Conservation (phyloP, 2,797 vertebrate species). For the Dromococcyx pavoninus region DNA sequence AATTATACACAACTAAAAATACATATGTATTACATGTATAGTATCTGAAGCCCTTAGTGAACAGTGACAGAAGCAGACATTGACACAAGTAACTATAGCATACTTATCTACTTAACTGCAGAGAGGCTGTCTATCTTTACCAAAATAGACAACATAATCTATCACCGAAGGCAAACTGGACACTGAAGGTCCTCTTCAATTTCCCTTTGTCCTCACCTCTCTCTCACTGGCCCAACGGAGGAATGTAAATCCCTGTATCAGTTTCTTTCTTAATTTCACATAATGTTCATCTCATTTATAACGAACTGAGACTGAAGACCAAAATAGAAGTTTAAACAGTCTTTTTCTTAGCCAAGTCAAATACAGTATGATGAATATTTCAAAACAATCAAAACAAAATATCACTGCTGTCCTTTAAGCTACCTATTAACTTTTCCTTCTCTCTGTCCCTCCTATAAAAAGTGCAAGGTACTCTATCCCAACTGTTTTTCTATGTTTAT, state of each 20-base stretch:
- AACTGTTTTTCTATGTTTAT: neutral
- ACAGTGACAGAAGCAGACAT: neutral
- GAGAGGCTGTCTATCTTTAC: neutral
- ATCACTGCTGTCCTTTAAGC: neutral
- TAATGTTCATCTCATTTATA: neutral
- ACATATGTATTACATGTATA: neutral
- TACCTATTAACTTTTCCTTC: neutral
- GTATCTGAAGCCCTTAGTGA: neutral
- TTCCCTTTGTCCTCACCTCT: neutral
- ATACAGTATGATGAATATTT: neutral
- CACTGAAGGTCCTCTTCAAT: neutral
- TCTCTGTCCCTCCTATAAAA: neutral
- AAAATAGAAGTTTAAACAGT: neutral
- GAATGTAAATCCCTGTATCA: neutral
- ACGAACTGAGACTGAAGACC: neutral
- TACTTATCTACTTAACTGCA: neutral
- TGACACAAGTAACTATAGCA: neutral
- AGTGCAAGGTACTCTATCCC: neutral
- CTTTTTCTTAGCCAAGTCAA: neutral
- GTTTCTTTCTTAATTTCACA: neutral
- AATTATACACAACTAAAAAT: neutral
- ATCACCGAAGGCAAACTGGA: neutral
- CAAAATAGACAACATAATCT: neutral
- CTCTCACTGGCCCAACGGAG: neutral
- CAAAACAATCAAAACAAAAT: neutral